Evolutionary conservation across 2,797 vertebrate genomes (phyloP), one percentile per base, ranked within the genome.

Genomic region (Danio jaintianensis): DNA sequence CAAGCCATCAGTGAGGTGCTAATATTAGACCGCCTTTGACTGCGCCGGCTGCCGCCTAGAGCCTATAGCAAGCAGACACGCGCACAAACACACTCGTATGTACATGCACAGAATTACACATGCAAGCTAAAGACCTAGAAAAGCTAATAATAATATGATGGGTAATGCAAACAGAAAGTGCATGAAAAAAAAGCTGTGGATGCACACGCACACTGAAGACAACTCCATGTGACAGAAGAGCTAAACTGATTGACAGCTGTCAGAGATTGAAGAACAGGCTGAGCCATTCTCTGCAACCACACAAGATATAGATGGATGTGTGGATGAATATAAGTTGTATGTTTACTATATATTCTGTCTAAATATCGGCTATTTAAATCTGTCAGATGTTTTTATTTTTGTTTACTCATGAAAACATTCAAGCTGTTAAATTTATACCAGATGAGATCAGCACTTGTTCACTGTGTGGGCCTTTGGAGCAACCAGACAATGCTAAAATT

Each of bases 11-110:
- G 88, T 43, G 52, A 86, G 82, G 83, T 48, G 81, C 92, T 95
- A 92, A 94, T 92, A 93, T 93, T 92, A 94, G 90, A 84, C 83
- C 9, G 80, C 56, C 87, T 89, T 85, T 89, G 87, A 87, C 82
- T 80, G 78, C 13, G 71, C 85, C 75, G 69, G 63, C 78, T 77
- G 83, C 79, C 69, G 61, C 77, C 45, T 78, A 79, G 82, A 81
- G 81, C 81, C 80, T 58, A 82, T 82, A 84, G 87, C 84, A 61
- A 85, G 79, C 86, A 85, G 83, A 90, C 80, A 40, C 53, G 16
- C 52, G 47, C 58, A 58, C 7, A 20, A 1, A 4, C 13, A 58
- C 7, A 20, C 3, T 3, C 13, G 4, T 47, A 43, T 10, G 55
- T 47, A 38, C 7, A 0, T 59, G 70, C 61, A 47, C 29, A 10